Conservation (phyloP, 2,113 vertebrate species). For the Planiliza haematocheilus region DNA sequence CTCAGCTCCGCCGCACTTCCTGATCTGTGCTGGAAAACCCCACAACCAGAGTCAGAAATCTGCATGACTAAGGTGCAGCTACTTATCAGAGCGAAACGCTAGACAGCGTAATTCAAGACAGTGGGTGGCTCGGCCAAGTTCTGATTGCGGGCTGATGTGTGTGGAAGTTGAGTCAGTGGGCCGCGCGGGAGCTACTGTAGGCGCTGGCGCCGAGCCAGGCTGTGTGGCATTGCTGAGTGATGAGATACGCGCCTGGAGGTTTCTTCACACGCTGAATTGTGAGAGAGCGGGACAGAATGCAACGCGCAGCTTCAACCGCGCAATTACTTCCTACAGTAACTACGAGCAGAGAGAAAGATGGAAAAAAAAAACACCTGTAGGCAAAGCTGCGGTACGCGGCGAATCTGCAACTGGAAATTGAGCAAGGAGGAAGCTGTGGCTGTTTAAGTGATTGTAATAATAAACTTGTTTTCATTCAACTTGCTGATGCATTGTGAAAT, state of each 20-base stretch:
- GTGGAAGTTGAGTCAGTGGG: slow-evolving; percentile 33
- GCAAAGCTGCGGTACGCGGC: slow-evolving; percentile 12
- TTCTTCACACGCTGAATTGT: slow-evolving; percentile 40
- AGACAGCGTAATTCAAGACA: slow-evolving; percentile 56
- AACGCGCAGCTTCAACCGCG: slow-evolving; percentile 43
- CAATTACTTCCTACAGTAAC: slow-evolving; percentile 59
- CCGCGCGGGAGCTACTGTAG: slow-evolving; percentile 17
- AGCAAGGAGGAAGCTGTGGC: slow-evolving; percentile 17
- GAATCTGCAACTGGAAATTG: slow-evolving; percentile 13
- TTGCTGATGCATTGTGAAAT: neutral
- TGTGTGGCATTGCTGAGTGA: slow-evolving; percentile 69
- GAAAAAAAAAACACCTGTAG: slow-evolving; percentile 37
- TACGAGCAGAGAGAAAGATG: neutral
- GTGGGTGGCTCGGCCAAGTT: slow-evolving; percentile 34
- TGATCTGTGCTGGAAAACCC: neutral
- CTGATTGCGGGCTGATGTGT: slow-evolving; percentile 61
- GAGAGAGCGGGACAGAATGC: slow-evolving; percentile 32
- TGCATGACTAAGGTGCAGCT: slow-evolving; percentile 36
- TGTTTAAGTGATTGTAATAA: slow-evolving; percentile 21
- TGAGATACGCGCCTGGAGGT: slow-evolving; percentile 57
- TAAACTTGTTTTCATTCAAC: slow-evolving; percentile 13
- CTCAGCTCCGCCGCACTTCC: neutral
- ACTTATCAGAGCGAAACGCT: slow-evolving; percentile 50
- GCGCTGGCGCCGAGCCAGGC: slow-evolving; percentile 55
- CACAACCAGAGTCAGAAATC: slow-evolving; percentile 25